Evolutionary conservation across 2,888 invertebrate genomes (phyloP), one percentile per base, ranked within the genome.

Genomic region (Drosophila greeni): DNA sequence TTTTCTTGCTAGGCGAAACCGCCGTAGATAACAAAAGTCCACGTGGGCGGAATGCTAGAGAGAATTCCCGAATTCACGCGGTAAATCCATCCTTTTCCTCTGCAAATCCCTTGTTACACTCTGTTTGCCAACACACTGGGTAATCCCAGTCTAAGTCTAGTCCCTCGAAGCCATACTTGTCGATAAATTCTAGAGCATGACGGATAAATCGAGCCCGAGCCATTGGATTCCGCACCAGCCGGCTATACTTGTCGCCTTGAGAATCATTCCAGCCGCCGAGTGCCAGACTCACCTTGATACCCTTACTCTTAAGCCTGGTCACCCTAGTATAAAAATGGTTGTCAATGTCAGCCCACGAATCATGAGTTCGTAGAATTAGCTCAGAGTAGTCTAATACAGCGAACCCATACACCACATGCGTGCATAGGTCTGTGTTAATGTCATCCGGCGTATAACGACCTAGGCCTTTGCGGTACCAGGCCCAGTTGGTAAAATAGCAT

Each of bases 191-290:
- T 1, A 96, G 82, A 0, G 92, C 93, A 76, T 96, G 94, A 6
- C 91, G 90, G 9, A 96, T 92, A 83, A 97, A 97, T 70, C 92
- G 91, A 0, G 91, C 90, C 52, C 96, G 91, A 0, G 95, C 92
- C 2, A 91, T 87, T 0, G 95, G 92, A 85, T 91, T 93, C 80
- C 95, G 94, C 1, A 96, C 96, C 23, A 97, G 87, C 64, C 94
- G 91, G 24, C 96, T 96, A 88, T 97, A 97, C 85, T 97, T 97
- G 86, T 96, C 95, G 0, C 95, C 96, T 34, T 93, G 93, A 0
- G 96, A 97, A 87, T 97, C 96, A 85, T 96, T 97, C 97, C 97
- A 97, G 3, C 97, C 97, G n/a, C 97, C 98, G 24, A 98, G 90
- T 2, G 95, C 97, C 12, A 98, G 89, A 0, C 95, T 92, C 0